phyloP scores from a whole-genome alignment of 2,888 invertebrate species.

The Hylaea fasciaria region DNA sequence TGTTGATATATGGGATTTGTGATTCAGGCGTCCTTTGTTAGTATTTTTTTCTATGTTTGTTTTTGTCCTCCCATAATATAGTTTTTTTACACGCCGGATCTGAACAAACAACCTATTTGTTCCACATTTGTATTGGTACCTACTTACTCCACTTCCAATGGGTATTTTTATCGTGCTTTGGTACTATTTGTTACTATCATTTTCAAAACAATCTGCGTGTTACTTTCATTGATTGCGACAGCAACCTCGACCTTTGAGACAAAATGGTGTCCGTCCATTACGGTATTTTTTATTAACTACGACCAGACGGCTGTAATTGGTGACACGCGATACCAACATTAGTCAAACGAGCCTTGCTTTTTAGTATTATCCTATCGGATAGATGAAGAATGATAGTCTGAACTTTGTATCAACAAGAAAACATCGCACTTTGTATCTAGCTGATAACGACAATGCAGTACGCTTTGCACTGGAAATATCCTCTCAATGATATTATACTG shows the following conservation, averaged over 20 bases:
- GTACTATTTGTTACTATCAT: constrained; percentile 5
- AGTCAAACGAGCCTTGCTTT: constrained; percentile 26
- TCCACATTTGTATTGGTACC: no score
- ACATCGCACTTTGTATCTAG: no score
- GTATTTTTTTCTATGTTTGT: no score
- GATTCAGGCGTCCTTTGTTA: no score
- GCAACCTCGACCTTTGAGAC: constrained; percentile 44
- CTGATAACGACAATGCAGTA: no score
- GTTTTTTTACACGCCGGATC: no score
- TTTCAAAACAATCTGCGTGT: constrained; percentile 13
- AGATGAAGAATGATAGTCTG: constrained; percentile 4
- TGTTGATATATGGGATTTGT: no score
- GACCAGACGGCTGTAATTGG: constrained; percentile 33
- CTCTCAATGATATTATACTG: no score
- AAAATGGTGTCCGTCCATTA: constrained; percentile 38
- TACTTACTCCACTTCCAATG: no score
- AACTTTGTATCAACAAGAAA: not conserved
- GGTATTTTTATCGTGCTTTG: not conserved
- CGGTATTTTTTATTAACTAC: constrained; percentile 39
- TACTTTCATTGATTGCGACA: constrained; percentile 20
- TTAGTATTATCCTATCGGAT: constrained; percentile 1
- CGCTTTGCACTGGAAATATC: no score
- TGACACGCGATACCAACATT: constrained; percentile 49
- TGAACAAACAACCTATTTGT: no score
- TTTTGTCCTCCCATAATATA: no score